Evolutionary conservation across 2,888 invertebrate species (phyloP).

Genomic region (Corythucha ciliata): DNA sequence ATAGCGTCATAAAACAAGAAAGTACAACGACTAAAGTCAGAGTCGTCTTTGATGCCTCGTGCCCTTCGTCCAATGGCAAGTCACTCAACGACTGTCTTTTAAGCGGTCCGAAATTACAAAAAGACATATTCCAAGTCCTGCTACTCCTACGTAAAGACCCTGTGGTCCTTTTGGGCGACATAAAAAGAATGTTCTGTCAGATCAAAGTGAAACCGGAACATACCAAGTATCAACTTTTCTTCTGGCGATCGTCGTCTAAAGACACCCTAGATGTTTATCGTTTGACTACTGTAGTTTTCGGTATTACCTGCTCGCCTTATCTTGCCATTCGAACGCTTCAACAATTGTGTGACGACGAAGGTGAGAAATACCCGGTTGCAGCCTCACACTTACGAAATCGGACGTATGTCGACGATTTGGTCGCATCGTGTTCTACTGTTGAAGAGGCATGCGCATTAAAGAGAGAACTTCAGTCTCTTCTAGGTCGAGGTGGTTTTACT

Average conservation of each 20-base stretch:
- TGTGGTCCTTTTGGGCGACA: slow-evolving; percentile 3
- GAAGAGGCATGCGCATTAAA: slow-evolving; percentile 9
- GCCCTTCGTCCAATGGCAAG: slow-evolving; percentile 7
- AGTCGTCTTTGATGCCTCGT: slow-evolving; percentile 35
- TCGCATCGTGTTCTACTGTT: slow-evolving; percentile 7
- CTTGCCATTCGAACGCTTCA: slow-evolving; percentile 28
- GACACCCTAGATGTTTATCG: slow-evolving; percentile 18
- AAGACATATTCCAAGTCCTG: slow-evolving; percentile 36
- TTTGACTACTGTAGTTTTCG: slow-evolving; percentile 31
- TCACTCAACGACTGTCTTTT: slow-evolving; percentile 19
- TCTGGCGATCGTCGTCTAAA: slow-evolving; percentile 30
- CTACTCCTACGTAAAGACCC: neutral
- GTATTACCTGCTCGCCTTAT: slow-evolving; percentile 30
- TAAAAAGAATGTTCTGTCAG: slow-evolving; percentile 14
- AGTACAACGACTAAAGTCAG: slow-evolving; percentile 36
- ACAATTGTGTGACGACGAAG: slow-evolving; percentile 29
- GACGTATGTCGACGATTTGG: slow-evolving; percentile 22
- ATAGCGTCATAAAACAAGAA: too few species aligned
- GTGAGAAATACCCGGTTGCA: slow-evolving; percentile 23
- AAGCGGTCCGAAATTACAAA: slow-evolving; percentile 38
- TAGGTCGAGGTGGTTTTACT: slow-evolving; percentile 19
- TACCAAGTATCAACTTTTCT: slow-evolving; percentile 30
- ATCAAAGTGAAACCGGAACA: slow-evolving; percentile 25
- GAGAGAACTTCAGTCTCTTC: slow-evolving; percentile 13
- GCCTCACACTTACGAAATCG: slow-evolving; percentile 13